Percentiles rank a stretch among this genome's conserved stretches.
phyloP scores from a whole-genome alignment of 2,113 vertebrate species.

The Grantiella picta region DNA sequence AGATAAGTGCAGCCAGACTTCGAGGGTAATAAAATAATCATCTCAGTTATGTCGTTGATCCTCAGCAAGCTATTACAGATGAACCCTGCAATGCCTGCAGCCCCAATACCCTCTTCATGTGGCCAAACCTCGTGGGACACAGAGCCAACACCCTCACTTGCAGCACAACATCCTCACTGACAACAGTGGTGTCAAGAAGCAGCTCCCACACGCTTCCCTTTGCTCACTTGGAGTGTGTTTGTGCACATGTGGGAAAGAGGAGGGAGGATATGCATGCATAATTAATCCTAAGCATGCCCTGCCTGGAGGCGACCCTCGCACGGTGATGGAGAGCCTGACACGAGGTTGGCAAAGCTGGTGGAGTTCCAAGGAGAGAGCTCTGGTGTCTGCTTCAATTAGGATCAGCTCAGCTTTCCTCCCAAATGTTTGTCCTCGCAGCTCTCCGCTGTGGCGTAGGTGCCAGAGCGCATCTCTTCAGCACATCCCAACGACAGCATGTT shows the following conservation, averaged over 20 bases:
- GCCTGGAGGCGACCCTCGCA: background rate
- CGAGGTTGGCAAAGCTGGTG: conserved; percentile 19
- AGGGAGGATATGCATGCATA: background rate
- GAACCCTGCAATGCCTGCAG: background rate
- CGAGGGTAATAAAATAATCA: background rate
- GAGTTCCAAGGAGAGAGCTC: background rate
- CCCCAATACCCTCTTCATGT: background rate
- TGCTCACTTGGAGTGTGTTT: background rate
- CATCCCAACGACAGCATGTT: conserved; percentile 54
- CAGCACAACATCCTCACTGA: background rate
- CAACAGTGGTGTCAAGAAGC: background rate
- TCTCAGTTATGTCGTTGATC: background rate
- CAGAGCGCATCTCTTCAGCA: conserved; percentile 57
- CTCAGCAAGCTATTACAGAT: background rate
- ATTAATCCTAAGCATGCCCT: background rate
- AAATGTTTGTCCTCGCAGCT: conserved; percentile 65
- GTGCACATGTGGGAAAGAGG: background rate
- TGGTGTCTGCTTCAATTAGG: conserved; percentile 52
- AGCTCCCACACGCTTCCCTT: background rate
- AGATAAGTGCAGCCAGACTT: background rate
- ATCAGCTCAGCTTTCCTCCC: conserved; percentile 41
- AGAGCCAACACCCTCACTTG: background rate
- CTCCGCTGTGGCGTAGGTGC: conserved; percentile 38
- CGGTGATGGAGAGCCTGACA: conserved; percentile 22
- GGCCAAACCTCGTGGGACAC: background rate